Evolutionary conservation across 2,888 invertebrate species (phyloP).

Genomic region (Cataglyphis cursor): DNA sequence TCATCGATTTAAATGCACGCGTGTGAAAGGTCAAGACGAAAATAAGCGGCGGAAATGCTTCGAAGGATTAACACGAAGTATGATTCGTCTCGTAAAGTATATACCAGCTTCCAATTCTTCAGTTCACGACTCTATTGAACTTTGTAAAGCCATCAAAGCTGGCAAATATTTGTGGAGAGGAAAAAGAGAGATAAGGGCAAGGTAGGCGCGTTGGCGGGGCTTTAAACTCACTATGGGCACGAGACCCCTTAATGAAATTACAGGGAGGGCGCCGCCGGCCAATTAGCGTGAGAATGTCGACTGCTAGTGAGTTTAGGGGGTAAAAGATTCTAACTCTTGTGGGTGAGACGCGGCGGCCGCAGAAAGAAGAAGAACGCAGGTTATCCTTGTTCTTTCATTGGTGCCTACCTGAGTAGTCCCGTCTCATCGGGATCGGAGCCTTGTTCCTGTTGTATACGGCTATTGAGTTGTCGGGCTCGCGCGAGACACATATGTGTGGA

Average conservation of each 20-base stretch:
- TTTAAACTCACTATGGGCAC: slow-evolving; percentile 78
- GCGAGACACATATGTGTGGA: slow-evolving; percentile 79
- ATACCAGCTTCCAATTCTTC: slow-evolving; percentile 66
- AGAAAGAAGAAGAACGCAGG: slow-evolving; percentile 53
- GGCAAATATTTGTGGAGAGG: slow-evolving; percentile 78
- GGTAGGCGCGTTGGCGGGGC: slow-evolving; percentile 69
- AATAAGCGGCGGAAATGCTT: slow-evolving; percentile 23
- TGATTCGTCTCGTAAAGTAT: slow-evolving; percentile 55
- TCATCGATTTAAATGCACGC: not conserved
- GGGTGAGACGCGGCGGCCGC: slow-evolving; percentile 48
- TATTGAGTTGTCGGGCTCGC: slow-evolving; percentile 84
- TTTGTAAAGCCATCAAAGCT: slow-evolving; percentile 75
- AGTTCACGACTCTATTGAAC: slow-evolving; percentile 68
- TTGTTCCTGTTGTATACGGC: slow-evolving; percentile 78
- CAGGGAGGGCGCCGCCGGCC: slow-evolving; percentile 83
- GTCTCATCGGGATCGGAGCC: slow-evolving; percentile 74
- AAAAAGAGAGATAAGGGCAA: slow-evolving; percentile 45
- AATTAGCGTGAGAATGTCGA: slow-evolving; percentile 85
- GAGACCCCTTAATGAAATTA: slow-evolving; percentile 85
- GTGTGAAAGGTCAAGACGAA: not conserved
- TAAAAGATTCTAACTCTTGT: slow-evolving; percentile 68
- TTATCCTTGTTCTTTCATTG: slow-evolving; percentile 73
- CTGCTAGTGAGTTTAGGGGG: slow-evolving; percentile 73
- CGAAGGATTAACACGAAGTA: slow-evolving; percentile 54
- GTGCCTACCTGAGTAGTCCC: slow-evolving; percentile 80